These are phyloP conservation scores for Zoroaster sp. DNA, from an alignment of 53 echinoderm and acorn worm species.

Conservation along the genomic window DNA sequence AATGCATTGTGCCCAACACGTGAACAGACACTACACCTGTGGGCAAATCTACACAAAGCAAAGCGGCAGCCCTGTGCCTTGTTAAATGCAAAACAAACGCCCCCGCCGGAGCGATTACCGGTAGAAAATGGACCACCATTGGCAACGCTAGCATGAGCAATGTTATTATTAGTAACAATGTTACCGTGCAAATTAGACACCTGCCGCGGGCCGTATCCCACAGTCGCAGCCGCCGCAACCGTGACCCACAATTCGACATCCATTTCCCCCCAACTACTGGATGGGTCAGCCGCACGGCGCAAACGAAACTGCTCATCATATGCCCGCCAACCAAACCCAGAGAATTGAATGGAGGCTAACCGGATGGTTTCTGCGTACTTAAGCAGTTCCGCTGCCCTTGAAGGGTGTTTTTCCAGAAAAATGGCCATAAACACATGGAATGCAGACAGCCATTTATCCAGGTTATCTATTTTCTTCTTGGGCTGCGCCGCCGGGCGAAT, in stretches of 20 bases:
- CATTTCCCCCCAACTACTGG: neutral
- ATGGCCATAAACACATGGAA: conserved; percentile 14
- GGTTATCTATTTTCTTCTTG: neutral
- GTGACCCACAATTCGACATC: neutral
- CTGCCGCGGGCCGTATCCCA: neutral
- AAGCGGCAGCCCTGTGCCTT: neutral
- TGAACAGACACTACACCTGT: neutral
- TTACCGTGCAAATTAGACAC: neutral
- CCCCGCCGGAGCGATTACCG: neutral
- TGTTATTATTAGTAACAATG: neutral
- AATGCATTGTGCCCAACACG: neutral
- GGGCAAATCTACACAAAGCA: neutral
- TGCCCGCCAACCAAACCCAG: conserved; percentile 34
- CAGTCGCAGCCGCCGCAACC: neutral
- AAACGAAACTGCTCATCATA: conserved; percentile 57
- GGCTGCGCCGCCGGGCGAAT: neutral
- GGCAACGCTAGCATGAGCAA: neutral
- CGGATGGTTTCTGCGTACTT: conserved; percentile 40
- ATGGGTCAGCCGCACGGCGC: neutral
- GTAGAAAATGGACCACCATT: neutral
- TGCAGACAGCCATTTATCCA: conserved; percentile 45
- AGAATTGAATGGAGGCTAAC: conserved; percentile 1
- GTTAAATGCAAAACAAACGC: neutral
- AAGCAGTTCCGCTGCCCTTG: conserved; percentile 10
- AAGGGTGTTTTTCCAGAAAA: conserved; percentile 1